Percentiles rank a stretch among this genome's conserved stretches.
Evolutionary conservation across 2,113 vertebrate species (phyloP).

Genomic region (Calyptomena viridis): DNA sequence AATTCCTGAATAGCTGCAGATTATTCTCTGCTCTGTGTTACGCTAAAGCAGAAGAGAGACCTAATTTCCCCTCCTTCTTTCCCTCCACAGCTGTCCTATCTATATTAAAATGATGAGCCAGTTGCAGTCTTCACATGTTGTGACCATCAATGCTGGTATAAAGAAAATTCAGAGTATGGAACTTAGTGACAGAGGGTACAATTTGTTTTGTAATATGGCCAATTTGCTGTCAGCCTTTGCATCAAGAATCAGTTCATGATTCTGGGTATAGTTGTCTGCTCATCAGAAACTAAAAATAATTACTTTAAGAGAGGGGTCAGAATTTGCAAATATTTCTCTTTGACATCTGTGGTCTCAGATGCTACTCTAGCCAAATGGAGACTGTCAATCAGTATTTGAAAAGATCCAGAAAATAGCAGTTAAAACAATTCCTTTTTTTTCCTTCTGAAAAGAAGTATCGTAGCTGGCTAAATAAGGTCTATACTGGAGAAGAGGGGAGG

Average conservation of each 20-base stretch:
- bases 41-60: background rate
- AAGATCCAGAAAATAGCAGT: slow-evolving; percentile 21
- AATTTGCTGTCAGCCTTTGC: slow-evolving; percentile 25
- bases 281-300: slow-evolving; percentile 52
- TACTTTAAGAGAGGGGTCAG: slow-evolving; percentile 10
- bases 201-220: background rate
- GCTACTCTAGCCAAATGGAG: slow-evolving; percentile 3
- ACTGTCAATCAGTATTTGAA: slow-evolving; percentile 33
- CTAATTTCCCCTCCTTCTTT: background rate
- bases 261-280: slow-evolving; percentile 9
- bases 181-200: background rate
- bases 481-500: background rate
- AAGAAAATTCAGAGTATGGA: slow-evolving; percentile 15
- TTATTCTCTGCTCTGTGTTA: background rate
- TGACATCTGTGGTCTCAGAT: slow-evolving; percentile 31
- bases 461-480: slow-evolving; percentile 50
- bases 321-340: slow-evolving; percentile 57
- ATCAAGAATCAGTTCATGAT: slow-evolving; percentile 31
- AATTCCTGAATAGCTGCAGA: background rate
- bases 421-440: background rate
- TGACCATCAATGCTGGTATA: background rate
- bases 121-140: background rate
- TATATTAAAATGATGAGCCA: background rate
- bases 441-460: background rate
- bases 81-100: background rate